Conservation (phyloP, 1,140 invertebrate species). For the Zaprionus ornatus region DNA sequence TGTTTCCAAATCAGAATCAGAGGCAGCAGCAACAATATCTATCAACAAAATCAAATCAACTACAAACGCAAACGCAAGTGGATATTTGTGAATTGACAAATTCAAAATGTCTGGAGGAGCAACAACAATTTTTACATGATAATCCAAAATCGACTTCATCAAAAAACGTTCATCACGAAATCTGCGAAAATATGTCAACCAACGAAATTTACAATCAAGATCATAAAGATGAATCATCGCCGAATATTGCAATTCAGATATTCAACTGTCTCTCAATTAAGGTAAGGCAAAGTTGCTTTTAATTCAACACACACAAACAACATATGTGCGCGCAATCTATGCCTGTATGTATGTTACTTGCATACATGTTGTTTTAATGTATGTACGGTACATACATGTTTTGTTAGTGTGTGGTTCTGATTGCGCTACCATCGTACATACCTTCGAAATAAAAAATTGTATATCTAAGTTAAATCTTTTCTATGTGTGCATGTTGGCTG, state of each 20-base stretch:
- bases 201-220: slow-evolving; percentile 62
- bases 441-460: slow-evolving; percentile 52
- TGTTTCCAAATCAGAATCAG: slow-evolving; percentile 48
- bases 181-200: slow-evolving; percentile 32
- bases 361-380: slow-evolving; percentile 22
- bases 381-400: slow-evolving; percentile 23
- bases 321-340: slow-evolving; percentile 28
- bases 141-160: slow-evolving; percentile 15
- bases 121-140: slow-evolving; percentile 27
- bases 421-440: slow-evolving; percentile 61
- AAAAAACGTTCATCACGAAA: slow-evolving; percentile 28
- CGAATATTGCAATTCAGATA: slow-evolving; percentile 82
- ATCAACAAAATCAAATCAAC: slow-evolving; percentile 34
- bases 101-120: slow-evolving; percentile 35
- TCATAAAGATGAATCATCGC: slow-evolving; percentile 77
- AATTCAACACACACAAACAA: slow-evolving; percentile 65
- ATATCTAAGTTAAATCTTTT: slow-evolving; percentile 22
- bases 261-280: slow-evolving; percentile 83
- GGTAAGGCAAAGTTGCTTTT: slow-evolving; percentile 75
- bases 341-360: slow-evolving; percentile 9
- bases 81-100: slow-evolving; percentile 26
- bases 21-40: slow-evolving; percentile 42
- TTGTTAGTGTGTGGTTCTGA: slow-evolving; percentile 44
- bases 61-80: slow-evolving; percentile 18
- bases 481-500: neutral